A percentile compares a stretch with the other conserved stretches of the same genome.
These are phyloP conservation scores for Rhyacophila brunnea DNA, from an alignment of 1,140 invertebrate species.

Conservation along the genomic window DNA sequence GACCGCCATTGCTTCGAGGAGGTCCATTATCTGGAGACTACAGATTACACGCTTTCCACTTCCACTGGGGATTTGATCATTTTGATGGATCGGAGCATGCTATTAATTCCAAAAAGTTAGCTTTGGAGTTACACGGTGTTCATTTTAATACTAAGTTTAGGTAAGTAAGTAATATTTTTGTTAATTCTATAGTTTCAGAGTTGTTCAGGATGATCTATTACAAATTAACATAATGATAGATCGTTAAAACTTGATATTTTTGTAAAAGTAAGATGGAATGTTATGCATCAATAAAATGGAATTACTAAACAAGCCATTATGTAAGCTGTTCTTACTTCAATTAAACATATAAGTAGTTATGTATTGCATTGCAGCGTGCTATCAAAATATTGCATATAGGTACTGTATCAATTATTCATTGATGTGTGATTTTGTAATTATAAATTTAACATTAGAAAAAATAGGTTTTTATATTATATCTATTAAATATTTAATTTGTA, in stretches of 20 bases:
- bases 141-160: slow-evolving; percentile 20
- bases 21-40: slow-evolving; percentile 16
- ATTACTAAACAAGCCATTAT: no score
- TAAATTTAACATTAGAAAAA: not conserved
- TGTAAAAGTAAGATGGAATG: not conserved
- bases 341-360: not conserved
- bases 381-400: not conserved
- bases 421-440: not conserved
- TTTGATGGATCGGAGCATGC: slow-evolving; percentile 20
- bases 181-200: no score
- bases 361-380: not conserved
- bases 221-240: no score
- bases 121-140: slow-evolving; percentile 18
- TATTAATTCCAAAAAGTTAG: slow-evolving; percentile 5
- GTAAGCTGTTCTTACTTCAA: not conserved
- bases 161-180: slow-evolving; percentile 5
- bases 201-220: no score
- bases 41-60: slow-evolving; percentile 13
- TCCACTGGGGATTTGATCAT: slow-evolving; percentile 25
- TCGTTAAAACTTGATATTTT: no score
- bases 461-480: not conserved
- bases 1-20: slow-evolving; percentile 8
- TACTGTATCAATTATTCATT: not conserved
- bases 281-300: not conserved
- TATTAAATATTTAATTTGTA: not conserved